Evolutionary conservation across 2,888 invertebrate genomes (phyloP), one percentile per base, ranked within the genome.

Genomic region (Penaeus monodon): DNA sequence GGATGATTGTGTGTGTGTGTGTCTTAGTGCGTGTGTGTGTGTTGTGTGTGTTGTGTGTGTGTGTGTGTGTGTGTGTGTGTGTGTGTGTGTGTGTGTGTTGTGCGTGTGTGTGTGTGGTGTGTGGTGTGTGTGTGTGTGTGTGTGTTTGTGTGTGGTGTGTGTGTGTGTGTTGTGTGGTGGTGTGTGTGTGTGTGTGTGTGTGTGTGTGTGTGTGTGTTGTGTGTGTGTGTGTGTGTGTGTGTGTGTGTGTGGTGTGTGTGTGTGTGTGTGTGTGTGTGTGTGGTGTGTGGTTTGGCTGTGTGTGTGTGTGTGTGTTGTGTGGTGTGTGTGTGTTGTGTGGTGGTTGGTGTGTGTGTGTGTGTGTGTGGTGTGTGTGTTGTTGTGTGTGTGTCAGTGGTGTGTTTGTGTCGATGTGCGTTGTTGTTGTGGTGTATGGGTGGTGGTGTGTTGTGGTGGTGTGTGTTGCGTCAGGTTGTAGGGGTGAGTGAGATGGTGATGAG

Each of bases 91-190:
- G 27, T 70, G 70, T 24, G 70, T 70, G 70, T 68, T 68, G 68
- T 68, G 68, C 22, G 68, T 68, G 68, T 68, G 68, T 68, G 68
- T 68, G 68, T 68, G n/a, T 68, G 68, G 68, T 68, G 12, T 20
- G 68, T 68, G 68, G 68, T 68, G 68, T 22, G 20, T 68, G 24
- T 68, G 68, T 68, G 68, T 68, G 68, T 22, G 68, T 68, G 68
- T 68, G 68, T 68, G 68, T 68, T 0, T 8, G 68, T 68, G 68
- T 68, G 24, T n/a, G 0, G 68, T 68, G 68, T 68, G 4, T 29
- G 24, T 17, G 10, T 68, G 68, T 68, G 68, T 7, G 20, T 6
- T 22, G 24, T 68, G 24, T 8, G 1, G 95, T 94, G 92, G 68
- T 68, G 68, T 68, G 68, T 68, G 68, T 68, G 68, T 68, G 68